phyloP scores from a whole-genome alignment of 2,797 vertebrate species.

The Cossypha niveicapilla region DNA sequence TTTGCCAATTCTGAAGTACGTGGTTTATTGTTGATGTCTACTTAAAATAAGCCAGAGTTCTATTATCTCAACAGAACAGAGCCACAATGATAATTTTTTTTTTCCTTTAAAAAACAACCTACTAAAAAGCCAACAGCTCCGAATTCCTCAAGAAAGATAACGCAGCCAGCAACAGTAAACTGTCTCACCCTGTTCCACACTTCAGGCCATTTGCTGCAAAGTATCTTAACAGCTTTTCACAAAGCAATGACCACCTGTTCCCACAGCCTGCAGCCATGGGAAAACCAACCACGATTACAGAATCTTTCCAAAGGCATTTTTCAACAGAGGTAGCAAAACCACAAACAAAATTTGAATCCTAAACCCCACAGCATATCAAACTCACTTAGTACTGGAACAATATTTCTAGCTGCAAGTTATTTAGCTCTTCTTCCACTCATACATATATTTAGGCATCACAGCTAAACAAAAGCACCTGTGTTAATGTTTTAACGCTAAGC shows the following conservation, averaged over 20 bases:
- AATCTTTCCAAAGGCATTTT: background rate
- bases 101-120: background rate
- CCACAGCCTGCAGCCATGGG: background rate
- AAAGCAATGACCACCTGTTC: constrained; percentile 23
- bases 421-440: background rate
- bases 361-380: background rate
- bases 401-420: background rate
- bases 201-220: background rate
- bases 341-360: background rate
- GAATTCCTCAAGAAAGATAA: constrained; percentile 52
- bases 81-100: background rate
- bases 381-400: background rate
- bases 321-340: background rate
- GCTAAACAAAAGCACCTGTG: background rate
- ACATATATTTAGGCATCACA: background rate
- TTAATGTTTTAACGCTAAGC: background rate
- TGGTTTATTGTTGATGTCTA: background rate
- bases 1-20: background rate
- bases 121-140: background rate
- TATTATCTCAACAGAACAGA: constrained; percentile 18
- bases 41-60: background rate
- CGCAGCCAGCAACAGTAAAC: background rate
- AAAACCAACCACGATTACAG: background rate
- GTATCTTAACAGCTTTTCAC: background rate
- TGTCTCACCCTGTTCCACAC: background rate